Percentiles rank a stretch among this genome's conserved stretches.
Conservation (phyloP, 2,888 invertebrate genomes). For the Oasisia sp. region DNA sequence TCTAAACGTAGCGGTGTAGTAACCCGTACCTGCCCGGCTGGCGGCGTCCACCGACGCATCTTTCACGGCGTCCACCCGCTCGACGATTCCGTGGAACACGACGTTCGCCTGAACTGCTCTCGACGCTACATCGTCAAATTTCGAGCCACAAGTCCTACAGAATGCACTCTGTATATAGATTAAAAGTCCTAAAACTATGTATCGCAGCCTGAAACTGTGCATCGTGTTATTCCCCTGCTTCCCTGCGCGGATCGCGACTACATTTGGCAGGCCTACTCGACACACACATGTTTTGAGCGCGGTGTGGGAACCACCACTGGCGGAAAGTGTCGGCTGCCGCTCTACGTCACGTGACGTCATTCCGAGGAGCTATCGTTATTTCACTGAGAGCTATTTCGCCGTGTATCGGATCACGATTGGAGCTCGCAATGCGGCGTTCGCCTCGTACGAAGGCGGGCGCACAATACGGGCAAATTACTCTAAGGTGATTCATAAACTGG, state of each 20-base stretch:
- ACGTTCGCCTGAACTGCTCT: slow-evolving; percentile 17
- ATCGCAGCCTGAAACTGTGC: slow-evolving; percentile 22
- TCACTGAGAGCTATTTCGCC: neutral
- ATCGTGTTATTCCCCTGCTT: slow-evolving; percentile 7
- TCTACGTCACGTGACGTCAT: slow-evolving; percentile 3
- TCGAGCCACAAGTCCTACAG: slow-evolving; percentile 17
- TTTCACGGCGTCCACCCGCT: slow-evolving; percentile 7
- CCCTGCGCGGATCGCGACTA: neutral
- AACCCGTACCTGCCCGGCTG: neutral
- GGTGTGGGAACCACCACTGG: slow-evolving; percentile 17
- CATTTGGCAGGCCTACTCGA: neutral
- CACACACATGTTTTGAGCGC: slow-evolving; percentile 10
- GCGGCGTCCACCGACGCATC: neutral
- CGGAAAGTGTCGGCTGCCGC: slow-evolving; percentile 5
- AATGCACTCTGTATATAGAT: slow-evolving; percentile 17
- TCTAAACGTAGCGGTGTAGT: slow-evolving; percentile 17
- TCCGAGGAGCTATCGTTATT: slow-evolving; percentile 10
- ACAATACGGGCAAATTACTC: slow-evolving; percentile 6
- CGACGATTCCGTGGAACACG: slow-evolving; percentile 12
- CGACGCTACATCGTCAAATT: slow-evolving; percentile 17
- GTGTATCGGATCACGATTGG: neutral
- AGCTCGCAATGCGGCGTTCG: neutral
- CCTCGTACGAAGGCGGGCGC: neutral
- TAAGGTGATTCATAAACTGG: neutral
- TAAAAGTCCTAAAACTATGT: slow-evolving; percentile 22